phyloP scores from a whole-genome alignment of 2,888 invertebrate genomes.

The Drosophila yooni region DNA sequence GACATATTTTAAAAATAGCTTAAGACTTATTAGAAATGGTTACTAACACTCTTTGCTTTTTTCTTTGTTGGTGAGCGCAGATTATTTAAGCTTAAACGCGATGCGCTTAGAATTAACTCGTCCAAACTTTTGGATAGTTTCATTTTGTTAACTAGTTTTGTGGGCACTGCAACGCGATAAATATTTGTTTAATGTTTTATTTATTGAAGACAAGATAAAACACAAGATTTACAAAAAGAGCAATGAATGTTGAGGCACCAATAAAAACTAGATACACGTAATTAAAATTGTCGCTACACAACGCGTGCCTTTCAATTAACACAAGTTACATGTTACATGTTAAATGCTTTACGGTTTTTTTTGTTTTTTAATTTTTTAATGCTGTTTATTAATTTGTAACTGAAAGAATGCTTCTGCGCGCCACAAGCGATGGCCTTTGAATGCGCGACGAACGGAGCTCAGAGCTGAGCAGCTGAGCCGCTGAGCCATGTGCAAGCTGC shows the following conservation, averaged over 20 bases:
- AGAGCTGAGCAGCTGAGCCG: conserved; percentile 15
- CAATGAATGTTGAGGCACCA: conserved; percentile 1
- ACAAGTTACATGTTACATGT: conserved; percentile 39
- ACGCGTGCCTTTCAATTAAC: conserved; percentile 41
- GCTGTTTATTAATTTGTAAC: not conserved
- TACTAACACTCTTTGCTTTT: conserved; percentile 82
- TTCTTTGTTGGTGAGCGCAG: conserved; percentile 82
- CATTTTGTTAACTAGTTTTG: conserved; percentile 74
- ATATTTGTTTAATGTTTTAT: conserved; percentile 25
- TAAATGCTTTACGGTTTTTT: conserved; percentile 3
- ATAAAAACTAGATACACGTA: conserved; percentile 42
- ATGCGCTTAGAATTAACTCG: conserved; percentile 85
- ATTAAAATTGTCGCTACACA: conserved; percentile 13
- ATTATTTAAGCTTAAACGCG: conserved; percentile 83
- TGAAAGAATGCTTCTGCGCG: conserved; percentile 59
- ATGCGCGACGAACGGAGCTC: conserved; percentile 38
- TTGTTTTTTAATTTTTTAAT: conserved; percentile 3
- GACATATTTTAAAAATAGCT: not conserved
- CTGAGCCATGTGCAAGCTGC: conserved; percentile 38
- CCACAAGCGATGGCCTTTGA: conserved; percentile 40
- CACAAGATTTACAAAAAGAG: conserved; percentile 37
- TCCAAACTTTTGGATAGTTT: conserved; percentile 85
- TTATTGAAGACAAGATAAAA: conserved; percentile 28
- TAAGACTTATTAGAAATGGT: not conserved
- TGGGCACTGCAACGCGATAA: conserved; percentile 26